These are phyloP conservation scores for Rhingia campestris DNA, from an alignment of 2,888 invertebrate genomes.

Conservation along the genomic window DNA sequence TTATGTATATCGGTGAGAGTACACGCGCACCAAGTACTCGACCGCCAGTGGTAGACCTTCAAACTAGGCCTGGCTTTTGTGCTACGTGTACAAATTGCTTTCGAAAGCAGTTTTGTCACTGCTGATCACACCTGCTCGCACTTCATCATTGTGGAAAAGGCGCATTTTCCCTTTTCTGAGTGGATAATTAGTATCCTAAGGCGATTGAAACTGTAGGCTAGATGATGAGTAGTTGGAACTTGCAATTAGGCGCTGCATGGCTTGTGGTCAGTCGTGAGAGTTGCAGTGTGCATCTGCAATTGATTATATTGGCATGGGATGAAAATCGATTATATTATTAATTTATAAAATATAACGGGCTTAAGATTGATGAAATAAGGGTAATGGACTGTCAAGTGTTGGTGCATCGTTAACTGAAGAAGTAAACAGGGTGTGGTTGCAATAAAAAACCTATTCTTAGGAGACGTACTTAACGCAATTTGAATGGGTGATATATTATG, in stretches of 20 bases:
- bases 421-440: neutral
- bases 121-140: conserved; percentile 73
- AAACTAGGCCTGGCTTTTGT: conserved; percentile 25
- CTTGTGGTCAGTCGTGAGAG: conserved; percentile 60
- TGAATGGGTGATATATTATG: no score
- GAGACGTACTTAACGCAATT: no score
- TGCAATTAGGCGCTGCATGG: conserved; percentile 59
- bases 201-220: conserved; percentile 35
- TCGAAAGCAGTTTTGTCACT: conserved; percentile 72
- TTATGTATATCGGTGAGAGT: conserved; percentile 39
- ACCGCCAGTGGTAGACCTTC: conserved; percentile 13
- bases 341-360: conserved; percentile 20
- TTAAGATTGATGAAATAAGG: conserved; percentile 40
- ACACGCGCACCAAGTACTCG: conserved; percentile 10
- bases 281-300: conserved; percentile 48
- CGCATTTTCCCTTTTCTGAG: conserved; percentile 46
- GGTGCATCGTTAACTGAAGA: neutral
- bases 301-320: conserved; percentile 22
- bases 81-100: conserved; percentile 60
- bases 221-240: conserved; percentile 53
- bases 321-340: conserved; percentile 58
- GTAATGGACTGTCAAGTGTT: neutral
- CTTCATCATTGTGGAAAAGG: conserved; percentile 62
- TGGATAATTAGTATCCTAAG: conserved; percentile 71
- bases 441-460: no score